Base-by-base conservation (phyloP, 2,888 invertebrate genomes). In the Nemotelus pantherinus region DNA sequence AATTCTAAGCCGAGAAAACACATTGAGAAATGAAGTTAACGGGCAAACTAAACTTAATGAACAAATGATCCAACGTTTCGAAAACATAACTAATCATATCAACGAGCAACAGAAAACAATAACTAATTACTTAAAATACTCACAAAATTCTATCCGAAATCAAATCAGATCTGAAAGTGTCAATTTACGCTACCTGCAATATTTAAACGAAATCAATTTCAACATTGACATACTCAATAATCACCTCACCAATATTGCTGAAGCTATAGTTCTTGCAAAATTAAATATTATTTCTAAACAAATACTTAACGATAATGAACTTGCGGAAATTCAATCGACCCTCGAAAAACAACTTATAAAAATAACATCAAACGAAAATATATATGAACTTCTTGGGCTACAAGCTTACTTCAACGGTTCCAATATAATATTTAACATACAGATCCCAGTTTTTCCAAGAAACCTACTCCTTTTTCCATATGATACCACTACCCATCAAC, bases 261-360 rank as follows among this genome's bases (percentile, higher is more conserved):
- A 78, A 76, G 50, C 78, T 45, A 76, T 76, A 60, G 60, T 55
- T 7, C 44, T 78, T 25, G 76, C 78, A 50, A 78, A 60, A 75
- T 45, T 78, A 44, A 75, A 76, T 45, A 57, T 78, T n/a, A 76
- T 78, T 63, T 70, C 78, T n/a, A 78, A 70, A 70, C 78, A 68
- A 48, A 70, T 78, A 25, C 68, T 78, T 2, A 74, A 70, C 60
- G 68, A 60, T 6, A 44, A 68, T 44, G 76, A 78, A 53, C 58
- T 76, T n/a, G 6, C 43, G 10, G 57, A 71, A 10, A 53, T 71
- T 6, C n/a, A 67, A 25, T 7, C 67, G 2, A 44, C 50, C 2
- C 45, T 76, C 43, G 25, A 70, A 57, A 63, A 70, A 1, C 63
- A 78, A 78, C 44, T 25, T 25, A 25, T 75, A 1, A 45, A 70